Percentiles rank a stretch among this genome's conserved stretches.
Evolutionary conservation across 1,140 invertebrate species (phyloP).

Genomic region (Philotrypesis tridentata): DNA sequence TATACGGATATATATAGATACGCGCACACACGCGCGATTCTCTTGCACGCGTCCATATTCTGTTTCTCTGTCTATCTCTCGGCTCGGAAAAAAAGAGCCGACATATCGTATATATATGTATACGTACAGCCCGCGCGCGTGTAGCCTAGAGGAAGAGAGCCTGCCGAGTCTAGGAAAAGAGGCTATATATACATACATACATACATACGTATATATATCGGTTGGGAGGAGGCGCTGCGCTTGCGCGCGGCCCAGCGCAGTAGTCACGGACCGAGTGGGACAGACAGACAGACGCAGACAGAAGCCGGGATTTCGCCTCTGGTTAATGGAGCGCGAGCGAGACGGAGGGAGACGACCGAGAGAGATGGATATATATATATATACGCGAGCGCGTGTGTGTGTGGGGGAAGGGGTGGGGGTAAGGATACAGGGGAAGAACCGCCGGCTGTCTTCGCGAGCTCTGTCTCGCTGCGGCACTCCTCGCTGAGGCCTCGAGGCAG

Average conservation of each 20-base stretch:
- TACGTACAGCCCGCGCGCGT: slow-evolving; percentile 10
- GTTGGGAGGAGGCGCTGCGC: slow-evolving; percentile 13
- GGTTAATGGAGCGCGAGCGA: slow-evolving; percentile 48
- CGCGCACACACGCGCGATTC: slow-evolving; percentile 12
- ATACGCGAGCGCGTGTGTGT: not conserved
- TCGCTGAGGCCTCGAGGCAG: slow-evolving; percentile 17
- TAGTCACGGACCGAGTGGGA: slow-evolving; percentile 45
- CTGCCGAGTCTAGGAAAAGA: slow-evolving; percentile 27
- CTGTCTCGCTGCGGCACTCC: slow-evolving; percentile 33
- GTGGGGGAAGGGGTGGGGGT: not conserved
- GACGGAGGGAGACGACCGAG: slow-evolving; percentile 11
- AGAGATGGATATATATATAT: slow-evolving; percentile 35
- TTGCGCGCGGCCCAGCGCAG: slow-evolving; percentile 43
- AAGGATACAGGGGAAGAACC: not conserved
- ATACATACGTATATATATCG: too few relatives aligned
- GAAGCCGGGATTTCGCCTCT: slow-evolving; percentile 36
- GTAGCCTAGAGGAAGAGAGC: too few relatives aligned
- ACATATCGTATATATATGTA: not conserved
- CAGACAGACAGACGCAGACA: slow-evolving; percentile 36
- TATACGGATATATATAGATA: too few relatives aligned
- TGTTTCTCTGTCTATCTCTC: slow-evolving; percentile 7
- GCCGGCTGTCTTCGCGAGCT: not conserved
- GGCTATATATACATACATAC: too few relatives aligned
- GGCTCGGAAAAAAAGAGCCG: not conserved
- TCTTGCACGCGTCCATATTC: not conserved